phyloP scores from a whole-genome alignment of 2,113 vertebrate species.

The Dolichallabes microphthalmus region DNA sequence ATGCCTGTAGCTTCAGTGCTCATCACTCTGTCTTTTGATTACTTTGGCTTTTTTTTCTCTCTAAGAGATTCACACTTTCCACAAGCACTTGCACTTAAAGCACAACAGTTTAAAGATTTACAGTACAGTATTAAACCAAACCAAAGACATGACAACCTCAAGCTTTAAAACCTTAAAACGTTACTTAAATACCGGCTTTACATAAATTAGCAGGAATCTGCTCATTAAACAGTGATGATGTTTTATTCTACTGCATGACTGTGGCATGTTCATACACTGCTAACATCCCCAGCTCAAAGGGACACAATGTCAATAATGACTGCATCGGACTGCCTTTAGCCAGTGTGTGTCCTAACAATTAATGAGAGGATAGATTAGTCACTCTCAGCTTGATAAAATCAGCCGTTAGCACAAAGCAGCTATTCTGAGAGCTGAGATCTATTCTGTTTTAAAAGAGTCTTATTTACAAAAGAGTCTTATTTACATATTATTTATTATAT shows the following conservation, averaged over 20 bases:
- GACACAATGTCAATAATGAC: neutral
- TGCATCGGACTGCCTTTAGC: neutral
- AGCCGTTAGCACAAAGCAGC: neutral
- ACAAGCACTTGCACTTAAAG: neutral
- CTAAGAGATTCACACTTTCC: neutral
- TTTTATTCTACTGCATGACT: neutral
- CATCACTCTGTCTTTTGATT: neutral
- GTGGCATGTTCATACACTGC: neutral
- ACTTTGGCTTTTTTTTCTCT: neutral
- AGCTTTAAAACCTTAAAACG: neutral
- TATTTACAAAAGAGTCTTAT: neutral
- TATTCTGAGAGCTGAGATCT: neutral
- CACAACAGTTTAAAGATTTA: neutral
- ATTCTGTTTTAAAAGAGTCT: neutral
- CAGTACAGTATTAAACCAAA: neutral
- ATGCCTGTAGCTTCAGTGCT: neutral
- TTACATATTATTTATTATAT: neutral
- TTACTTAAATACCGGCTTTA: neutral
- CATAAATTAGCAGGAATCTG: neutral
- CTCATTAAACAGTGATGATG: neutral
- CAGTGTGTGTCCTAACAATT: slow-evolving; percentile 3
- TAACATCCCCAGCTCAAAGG: neutral
- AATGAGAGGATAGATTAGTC: neutral
- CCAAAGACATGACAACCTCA: neutral
- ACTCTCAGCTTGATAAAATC: slow-evolving; percentile 26